A percentile compares a stretch with the other conserved stretches of the same genome.
phyloP scores from a whole-genome alignment of 2,888 invertebrate species.

The Brachypalpus laphriformis region DNA sequence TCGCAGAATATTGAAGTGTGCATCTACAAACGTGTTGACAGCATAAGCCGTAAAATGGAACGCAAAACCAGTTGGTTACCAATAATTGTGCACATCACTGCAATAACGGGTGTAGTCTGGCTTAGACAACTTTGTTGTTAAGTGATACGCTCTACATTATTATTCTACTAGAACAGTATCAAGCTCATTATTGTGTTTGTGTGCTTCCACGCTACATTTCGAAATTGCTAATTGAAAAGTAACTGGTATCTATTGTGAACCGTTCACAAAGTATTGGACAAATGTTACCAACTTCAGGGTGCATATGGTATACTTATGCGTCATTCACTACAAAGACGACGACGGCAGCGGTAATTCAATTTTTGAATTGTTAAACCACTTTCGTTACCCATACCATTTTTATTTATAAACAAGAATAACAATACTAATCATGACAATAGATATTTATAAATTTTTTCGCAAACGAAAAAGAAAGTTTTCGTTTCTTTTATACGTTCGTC shows the following conservation, averaged over 20 bases:
- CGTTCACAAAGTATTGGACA: slow-evolving; percentile 12
- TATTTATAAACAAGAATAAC: slow-evolving; percentile 28
- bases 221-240: slow-evolving; percentile 56
- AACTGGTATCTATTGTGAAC: slow-evolving; percentile 38
- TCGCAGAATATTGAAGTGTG: slow-evolving; percentile 59
- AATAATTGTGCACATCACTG: slow-evolving; percentile 37
- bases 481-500: slow-evolving; percentile 30
- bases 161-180: slow-evolving; percentile 51
- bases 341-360: slow-evolving; percentile 27
- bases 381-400: slow-evolving; percentile 46
- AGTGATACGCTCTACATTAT: slow-evolving; percentile 29
- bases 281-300: slow-evolving; percentile 20
- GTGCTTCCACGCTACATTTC: slow-evolving; percentile 27
- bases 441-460: slow-evolving; percentile 40
- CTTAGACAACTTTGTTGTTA: slow-evolving; percentile 23
- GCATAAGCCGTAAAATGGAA: slow-evolving; percentile 54
- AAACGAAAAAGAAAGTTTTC: slow-evolving; percentile 71
- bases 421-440: slow-evolving; percentile 51
- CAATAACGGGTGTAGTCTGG: slow-evolving; percentile 51
- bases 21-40: slow-evolving; percentile 62
- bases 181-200: not conserved
- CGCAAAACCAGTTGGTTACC: slow-evolving; percentile 63
- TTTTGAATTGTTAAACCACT: slow-evolving; percentile 55
- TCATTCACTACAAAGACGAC: slow-evolving; percentile 14
- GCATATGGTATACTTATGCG: not conserved